A percentile compares a stretch with the other conserved stretches of the same genome.
phyloP scores from a whole-genome alignment of 2,888 invertebrate species.

The Copidosoma aretas region DNA sequence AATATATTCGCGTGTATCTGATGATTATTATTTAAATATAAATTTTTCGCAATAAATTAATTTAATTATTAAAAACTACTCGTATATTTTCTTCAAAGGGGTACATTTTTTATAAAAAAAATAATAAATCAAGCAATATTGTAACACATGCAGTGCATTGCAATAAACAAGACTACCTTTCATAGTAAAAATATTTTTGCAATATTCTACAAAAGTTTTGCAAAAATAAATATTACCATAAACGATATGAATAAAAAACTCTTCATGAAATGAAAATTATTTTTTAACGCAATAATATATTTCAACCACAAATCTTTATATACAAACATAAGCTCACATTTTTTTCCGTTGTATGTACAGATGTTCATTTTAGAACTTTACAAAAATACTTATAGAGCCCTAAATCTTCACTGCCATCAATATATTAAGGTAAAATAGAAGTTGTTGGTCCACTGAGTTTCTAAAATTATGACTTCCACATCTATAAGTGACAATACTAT shows the following conservation, averaged over 20 bases:
- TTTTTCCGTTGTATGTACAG: slow-evolving; percentile 21
- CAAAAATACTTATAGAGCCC: background rate
- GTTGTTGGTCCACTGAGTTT: background rate
- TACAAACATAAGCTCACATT: slow-evolving; percentile 9
- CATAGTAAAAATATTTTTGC: too few relatives aligned
- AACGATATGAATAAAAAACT: too few relatives aligned
- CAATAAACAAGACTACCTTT: too few relatives aligned
- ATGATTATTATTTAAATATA: background rate
- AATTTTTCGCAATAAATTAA: background rate
- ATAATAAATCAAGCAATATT: too few relatives aligned
- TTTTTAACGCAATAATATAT: slow-evolving; percentile 26
- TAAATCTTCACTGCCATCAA: too few relatives aligned
- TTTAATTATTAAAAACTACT: background rate
- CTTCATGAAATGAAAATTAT: background rate
- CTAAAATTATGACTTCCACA: background rate
- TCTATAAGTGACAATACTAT: background rate
- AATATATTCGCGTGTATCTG: background rate
- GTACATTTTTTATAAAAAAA: too few relatives aligned
- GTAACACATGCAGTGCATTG: too few relatives aligned
- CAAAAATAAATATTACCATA: too few relatives aligned
- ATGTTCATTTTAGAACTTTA: background rate
- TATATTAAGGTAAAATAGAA: background rate
- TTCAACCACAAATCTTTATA: slow-evolving; percentile 3
- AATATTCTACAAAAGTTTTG: too few relatives aligned
- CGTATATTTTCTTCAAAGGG: slow-evolving; percentile 4